Percentiles rank a stretch among this genome's conserved stretches.
These are phyloP conservation scores for Andricus quercusramuli DNA, from an alignment of 2,888 invertebrate species.

Conservation along the genomic window DNA sequence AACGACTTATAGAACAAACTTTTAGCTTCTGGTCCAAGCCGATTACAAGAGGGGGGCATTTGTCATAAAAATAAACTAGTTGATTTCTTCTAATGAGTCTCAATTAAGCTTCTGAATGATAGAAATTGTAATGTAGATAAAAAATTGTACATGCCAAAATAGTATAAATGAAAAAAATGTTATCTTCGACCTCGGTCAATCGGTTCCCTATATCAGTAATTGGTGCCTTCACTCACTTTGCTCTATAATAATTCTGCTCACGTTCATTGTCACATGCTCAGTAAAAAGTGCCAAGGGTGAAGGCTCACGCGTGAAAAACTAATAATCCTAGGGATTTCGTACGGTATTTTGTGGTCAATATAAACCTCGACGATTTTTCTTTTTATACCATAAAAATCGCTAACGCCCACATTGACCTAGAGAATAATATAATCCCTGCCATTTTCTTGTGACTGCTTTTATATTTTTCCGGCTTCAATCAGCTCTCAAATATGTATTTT, in stretches of 20 bases:
- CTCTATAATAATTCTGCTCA: slow-evolving; percentile 26
- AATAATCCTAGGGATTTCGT: not conserved
- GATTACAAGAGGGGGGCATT: too few species aligned
- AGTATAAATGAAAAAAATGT: too few species aligned
- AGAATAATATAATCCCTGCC: not conserved
- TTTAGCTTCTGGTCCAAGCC: too few species aligned
- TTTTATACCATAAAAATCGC: not conserved
- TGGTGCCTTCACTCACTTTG: not conserved
- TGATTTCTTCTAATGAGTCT: too few species aligned
- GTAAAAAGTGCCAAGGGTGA: slow-evolving; percentile 6
- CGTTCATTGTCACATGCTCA: not conserved
- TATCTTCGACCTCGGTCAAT: too few species aligned
- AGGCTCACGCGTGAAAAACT: not conserved
- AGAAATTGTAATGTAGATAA: too few species aligned
- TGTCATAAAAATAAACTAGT: too few species aligned
- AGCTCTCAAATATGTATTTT: not conserved
- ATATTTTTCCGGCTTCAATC: not conserved
- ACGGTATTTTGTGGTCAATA: not conserved
- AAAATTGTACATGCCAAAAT: too few species aligned
- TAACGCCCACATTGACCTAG: not conserved
- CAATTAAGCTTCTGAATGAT: too few species aligned
- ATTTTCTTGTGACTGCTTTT: not conserved
- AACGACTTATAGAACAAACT: too few species aligned
- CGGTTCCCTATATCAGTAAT: too few species aligned
- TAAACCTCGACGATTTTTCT: not conserved